Conservation (phyloP, 2,888 invertebrate genomes). For the Eugnorisma glareosa region DNA sequence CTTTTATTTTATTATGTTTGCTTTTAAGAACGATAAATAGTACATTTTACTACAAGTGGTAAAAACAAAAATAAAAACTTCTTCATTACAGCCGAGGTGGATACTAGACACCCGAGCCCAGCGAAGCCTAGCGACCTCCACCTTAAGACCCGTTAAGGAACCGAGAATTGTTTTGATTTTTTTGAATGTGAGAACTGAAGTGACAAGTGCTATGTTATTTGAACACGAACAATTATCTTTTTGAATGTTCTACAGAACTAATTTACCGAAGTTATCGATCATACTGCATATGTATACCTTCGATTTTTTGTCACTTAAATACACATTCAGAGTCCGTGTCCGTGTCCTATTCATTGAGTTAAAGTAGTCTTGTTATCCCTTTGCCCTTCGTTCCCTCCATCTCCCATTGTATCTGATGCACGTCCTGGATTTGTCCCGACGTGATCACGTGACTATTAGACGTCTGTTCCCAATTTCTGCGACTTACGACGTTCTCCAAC, state of each 20-base stretch:
- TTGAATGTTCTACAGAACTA: not conserved
- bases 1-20: not conserved
- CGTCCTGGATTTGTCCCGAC: constrained; percentile 23
- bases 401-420: constrained; percentile 46
- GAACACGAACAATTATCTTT: no score
- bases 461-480: constrained; percentile 18
- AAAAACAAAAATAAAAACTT: no score
- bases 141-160: no score
- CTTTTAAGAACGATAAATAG: not conserved
- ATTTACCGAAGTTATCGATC: not conserved
- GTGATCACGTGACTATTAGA: constrained; percentile 35
- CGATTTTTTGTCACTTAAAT: not conserved
- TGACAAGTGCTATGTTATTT: not conserved
- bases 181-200: no score
- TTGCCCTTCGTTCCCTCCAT: not conserved
- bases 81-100: not conserved
- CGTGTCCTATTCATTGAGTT: constrained; percentile 37
- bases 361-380: constrained; percentile 50
- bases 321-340: constrained; percentile 10
- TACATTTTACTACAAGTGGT: not conserved
- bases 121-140: not conserved
- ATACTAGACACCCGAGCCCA: not conserved
- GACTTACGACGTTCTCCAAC: constrained; percentile 26
- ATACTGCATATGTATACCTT: not conserved
- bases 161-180: no score